Base-by-base conservation (phyloP, 2,113 vertebrate species). In the Dicrurus megarhynchus region DNA sequence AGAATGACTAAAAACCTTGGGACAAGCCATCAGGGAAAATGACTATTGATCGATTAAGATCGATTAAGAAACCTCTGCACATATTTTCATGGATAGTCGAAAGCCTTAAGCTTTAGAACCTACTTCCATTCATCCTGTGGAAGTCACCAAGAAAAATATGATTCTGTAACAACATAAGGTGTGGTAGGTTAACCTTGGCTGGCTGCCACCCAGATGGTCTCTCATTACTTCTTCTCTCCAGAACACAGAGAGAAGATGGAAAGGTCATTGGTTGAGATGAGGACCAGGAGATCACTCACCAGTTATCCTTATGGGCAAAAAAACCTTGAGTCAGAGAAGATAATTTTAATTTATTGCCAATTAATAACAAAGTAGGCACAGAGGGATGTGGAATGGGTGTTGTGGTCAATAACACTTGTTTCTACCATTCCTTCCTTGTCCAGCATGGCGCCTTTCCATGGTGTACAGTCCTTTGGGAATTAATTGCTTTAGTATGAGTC, bases 401-500 rank as follows among this genome's bases (percentile, higher is more conserved):
- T 76, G 3, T 2, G 1, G 8, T 65, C 35, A 32, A 5, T 32
- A 35, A 16, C 13, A 21, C 9, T 30, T 33, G 8, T 9, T 10
- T 37, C 30, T 52, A 21, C 20, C 1, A 1, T 65, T 83, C 5
- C 8, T 64, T 82, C 10, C 22, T 55, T 22, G 22, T 37, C 44
- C 33, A 55, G 18, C 16, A 26, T 33, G 20, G 9, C 3, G 8
- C 3, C 2, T 69, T 82, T 55, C 21, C 35, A 17, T 4, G 3
- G 6, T 11, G 1, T 37, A 2, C 5, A 50, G 46, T 35, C 13
- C 28, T 85, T 78, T 41, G 33, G 32, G 28, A 63, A 32, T 1
- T 0, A 57, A 59, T 5, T 24, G 2, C 47, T 68, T 21, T 20
- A 44, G 11, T 2, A 0, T 42, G 24, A 16, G 10, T 60, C 8